These are phyloP conservation scores for Theropithecus gelada DNA, from an alignment of 2,113 vertebrate species.

Conservation along the genomic window DNA sequence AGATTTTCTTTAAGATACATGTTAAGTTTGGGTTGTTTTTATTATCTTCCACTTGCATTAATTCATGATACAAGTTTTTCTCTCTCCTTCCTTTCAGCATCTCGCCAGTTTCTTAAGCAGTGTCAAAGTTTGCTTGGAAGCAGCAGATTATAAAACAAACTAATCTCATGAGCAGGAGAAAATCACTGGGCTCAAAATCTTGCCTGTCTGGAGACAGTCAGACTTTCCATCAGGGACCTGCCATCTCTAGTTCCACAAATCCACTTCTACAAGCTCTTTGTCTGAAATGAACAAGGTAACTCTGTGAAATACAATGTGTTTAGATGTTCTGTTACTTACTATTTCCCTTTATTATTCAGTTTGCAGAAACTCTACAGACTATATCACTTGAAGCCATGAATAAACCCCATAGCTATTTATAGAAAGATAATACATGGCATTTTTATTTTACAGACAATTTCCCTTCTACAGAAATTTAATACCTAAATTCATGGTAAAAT, in stretches of 20 bases:
- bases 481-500: constrained; percentile 9
- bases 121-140: neutral
- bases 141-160: neutral
- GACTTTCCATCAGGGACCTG: neutral
- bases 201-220: neutral
- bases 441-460: constrained; percentile 21
- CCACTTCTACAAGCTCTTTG: neutral
- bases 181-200: neutral
- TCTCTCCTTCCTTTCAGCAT: neutral
- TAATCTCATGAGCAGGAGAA: neutral
- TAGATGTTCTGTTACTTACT: neutral
- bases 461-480: constrained; percentile 1
- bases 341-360: neutral
- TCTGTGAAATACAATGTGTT: neutral
- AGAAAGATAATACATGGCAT: neutral
- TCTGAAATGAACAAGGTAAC: neutral
- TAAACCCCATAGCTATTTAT: neutral
- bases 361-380: neutral
- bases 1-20: neutral
- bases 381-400: neutral
- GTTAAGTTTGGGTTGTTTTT: neutral
- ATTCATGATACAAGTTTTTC: neutral
- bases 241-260: neutral
- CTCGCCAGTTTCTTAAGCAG: neutral
- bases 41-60: neutral